phyloP scores from a whole-genome alignment of 1,140 invertebrate species.

The Aporrectodea caliginosa region DNA sequence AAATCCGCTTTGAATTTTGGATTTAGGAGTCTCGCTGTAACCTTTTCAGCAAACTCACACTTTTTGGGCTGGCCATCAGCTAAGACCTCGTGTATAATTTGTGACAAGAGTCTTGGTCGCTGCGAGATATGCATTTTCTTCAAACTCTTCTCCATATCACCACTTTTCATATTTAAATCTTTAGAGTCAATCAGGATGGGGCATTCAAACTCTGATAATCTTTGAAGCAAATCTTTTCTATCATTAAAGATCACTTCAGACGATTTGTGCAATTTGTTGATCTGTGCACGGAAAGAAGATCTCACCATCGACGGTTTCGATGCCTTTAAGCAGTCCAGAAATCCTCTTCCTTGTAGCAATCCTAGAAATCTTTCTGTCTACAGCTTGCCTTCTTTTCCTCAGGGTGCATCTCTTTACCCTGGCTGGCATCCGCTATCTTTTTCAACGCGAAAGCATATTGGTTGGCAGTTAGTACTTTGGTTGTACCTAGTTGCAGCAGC shows the following conservation, averaged over 20 bases:
- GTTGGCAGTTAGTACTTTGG: slow-evolving; percentile 27
- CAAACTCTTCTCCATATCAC: not conserved
- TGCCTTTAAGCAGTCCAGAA: slow-evolving; percentile 34
- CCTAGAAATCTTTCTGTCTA: no score
- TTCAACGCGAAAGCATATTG: slow-evolving; percentile 35
- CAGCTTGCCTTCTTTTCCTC: slow-evolving; percentile 34
- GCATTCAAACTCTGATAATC: not conserved
- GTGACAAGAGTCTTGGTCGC: not conserved
- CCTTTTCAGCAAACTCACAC: not conserved
- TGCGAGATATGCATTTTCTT: not conserved
- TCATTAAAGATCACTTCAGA: not conserved
- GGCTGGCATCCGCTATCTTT: slow-evolving; percentile 16
- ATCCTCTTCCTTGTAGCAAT: no score
- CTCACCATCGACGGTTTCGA: no score
- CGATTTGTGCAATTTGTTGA: not conserved
- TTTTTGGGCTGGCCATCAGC: not conserved
- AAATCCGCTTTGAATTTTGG: not conserved
- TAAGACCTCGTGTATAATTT: not conserved
- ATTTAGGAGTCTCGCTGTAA: not conserved
- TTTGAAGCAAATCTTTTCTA: not conserved
- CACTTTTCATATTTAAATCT: not conserved
- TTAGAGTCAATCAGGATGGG: not conserved
- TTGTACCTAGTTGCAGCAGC: slow-evolving; percentile 38
- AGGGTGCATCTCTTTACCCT: slow-evolving; percentile 33
- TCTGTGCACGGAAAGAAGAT: not conserved